Evolutionary conservation across 2,797 vertebrate genomes (phyloP).

Genomic region (Mus caroli): DNA sequence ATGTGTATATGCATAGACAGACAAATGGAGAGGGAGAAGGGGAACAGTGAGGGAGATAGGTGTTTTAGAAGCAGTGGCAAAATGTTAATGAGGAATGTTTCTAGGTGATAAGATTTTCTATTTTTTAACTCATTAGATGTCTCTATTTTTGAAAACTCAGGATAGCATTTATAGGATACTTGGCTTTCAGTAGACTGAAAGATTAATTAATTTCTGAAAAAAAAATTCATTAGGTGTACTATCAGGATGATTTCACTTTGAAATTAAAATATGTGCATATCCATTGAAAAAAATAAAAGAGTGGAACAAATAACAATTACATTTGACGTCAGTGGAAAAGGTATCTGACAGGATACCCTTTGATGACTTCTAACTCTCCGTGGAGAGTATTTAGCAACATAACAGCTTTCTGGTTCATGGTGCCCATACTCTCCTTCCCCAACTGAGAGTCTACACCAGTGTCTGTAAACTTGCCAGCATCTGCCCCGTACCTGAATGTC

Average conservation of each 20-base stretch:
- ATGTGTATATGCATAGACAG: background rate
- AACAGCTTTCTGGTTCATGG: background rate
- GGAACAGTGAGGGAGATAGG: background rate
- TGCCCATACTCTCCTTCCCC: background rate
- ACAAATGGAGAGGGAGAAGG: background rate
- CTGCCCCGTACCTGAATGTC: conserved; percentile 95
- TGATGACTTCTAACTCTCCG: background rate
- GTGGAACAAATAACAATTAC: background rate
- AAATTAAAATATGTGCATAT: conserved; percentile 44
- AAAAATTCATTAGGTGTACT: conserved; percentile 66
- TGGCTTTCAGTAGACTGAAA: conserved; percentile 59
- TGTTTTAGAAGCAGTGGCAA: conserved; percentile 30
- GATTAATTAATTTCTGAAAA: conserved; percentile 59
- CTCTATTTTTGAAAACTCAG: conserved; percentile 69
- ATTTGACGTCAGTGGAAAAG: background rate
- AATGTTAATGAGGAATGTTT: conserved; percentile 60
- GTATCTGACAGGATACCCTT: background rate
- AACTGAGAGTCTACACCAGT: background rate
- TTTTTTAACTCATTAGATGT: conserved; percentile 71
- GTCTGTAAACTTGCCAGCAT: background rate
- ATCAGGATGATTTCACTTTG: conserved; percentile 59
- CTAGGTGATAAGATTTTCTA: background rate
- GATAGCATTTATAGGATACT: conserved; percentile 37
- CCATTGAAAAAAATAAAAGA: conserved; percentile 22
- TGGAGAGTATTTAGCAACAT: fast-evolving